phyloP scores from a whole-genome alignment of 1,140 invertebrate species.

The Saccostrea glomerata region DNA sequence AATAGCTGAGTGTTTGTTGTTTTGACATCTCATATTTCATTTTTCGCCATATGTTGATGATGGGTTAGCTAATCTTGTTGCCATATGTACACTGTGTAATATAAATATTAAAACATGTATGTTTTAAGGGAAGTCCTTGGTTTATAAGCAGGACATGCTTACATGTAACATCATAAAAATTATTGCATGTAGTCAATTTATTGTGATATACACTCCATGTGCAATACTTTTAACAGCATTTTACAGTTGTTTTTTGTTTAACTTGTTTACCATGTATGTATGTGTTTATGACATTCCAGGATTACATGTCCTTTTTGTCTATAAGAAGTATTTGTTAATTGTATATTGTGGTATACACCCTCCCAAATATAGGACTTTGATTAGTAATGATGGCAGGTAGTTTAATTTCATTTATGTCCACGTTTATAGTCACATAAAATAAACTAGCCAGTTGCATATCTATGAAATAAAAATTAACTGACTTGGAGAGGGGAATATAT shows the following conservation, averaged over 20 bases:
- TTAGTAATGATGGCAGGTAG: too few relatives aligned
- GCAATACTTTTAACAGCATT: conserved; percentile 23
- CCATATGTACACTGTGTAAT: neutral
- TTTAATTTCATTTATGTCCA: too few relatives aligned
- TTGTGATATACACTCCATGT: conserved; percentile 19
- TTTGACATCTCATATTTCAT: neutral
- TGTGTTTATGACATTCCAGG: neutral
- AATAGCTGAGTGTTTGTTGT: neutral
- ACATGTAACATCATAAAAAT: neutral
- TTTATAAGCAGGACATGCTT: neutral
- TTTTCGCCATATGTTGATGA: neutral
- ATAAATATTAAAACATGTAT: neutral
- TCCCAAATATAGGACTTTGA: too few relatives aligned
- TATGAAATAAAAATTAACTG: too few relatives aligned
- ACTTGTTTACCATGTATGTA: neutral
- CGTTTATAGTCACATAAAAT: too few relatives aligned
- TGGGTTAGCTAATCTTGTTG: neutral
- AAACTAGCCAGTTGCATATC: too few relatives aligned
- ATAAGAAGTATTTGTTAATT: too few relatives aligned
- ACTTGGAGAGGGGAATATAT: too few relatives aligned
- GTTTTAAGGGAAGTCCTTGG: neutral
- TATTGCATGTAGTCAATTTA: neutral
- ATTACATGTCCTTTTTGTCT: too few relatives aligned
- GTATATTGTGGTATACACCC: too few relatives aligned
- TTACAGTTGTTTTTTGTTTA: neutral